These are phyloP conservation scores for Lipotes vexillifer DNA, from an alignment of 2,113 vertebrate species.

Conservation along the genomic window DNA sequence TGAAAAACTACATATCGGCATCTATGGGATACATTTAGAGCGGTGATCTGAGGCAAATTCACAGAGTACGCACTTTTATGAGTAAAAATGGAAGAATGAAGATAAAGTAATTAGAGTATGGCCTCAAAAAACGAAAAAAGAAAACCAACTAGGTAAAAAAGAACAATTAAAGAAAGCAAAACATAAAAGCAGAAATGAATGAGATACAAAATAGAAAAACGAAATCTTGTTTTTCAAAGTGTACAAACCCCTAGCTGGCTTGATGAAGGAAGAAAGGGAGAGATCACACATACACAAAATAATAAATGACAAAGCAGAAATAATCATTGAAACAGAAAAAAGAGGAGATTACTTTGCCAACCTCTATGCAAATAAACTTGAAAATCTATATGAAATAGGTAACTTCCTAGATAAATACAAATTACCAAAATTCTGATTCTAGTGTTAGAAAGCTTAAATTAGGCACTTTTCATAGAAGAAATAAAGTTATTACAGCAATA, in stretches of 20 bases:
- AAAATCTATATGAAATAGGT: background rate
- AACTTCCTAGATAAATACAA: too few relatives aligned
- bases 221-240: background rate
- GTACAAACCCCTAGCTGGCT: background rate
- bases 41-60: background rate
- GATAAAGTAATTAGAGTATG: background rate
- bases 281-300: background rate
- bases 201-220: background rate
- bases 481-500: background rate
- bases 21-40: background rate
- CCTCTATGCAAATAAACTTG: background rate
- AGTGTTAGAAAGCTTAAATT: background rate
- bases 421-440: background rate
- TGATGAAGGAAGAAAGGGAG: background rate
- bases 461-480: background rate
- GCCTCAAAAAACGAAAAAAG: background rate
- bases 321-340: background rate
- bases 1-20: background rate
- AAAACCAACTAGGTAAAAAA: background rate
- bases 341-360: background rate
- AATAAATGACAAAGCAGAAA: background rate
- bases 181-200: background rate
- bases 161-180: background rate
- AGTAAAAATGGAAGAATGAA: background rate
- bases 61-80: background rate